These are phyloP conservation scores for Mesoligia furuncula DNA, from an alignment of 2,888 invertebrate genomes.

Conservation along the genomic window DNA sequence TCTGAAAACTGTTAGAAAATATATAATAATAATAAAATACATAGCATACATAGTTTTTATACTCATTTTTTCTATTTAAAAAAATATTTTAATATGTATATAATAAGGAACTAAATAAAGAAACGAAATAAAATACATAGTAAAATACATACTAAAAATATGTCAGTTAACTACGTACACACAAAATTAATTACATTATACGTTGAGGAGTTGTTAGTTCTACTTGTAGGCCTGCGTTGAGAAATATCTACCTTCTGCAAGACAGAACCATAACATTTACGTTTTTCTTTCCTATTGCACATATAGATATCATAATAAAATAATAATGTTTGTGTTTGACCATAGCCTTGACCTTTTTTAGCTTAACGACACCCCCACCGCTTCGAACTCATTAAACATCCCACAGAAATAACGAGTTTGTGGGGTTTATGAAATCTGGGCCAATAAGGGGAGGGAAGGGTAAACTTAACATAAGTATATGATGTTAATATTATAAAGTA, in stretches of 20 bases:
- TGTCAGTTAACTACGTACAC: neutral
- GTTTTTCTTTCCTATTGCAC: neutral
- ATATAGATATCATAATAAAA: constrained; percentile 17
- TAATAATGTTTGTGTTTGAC: constrained; percentile 13
- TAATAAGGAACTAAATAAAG: too few relatives aligned
- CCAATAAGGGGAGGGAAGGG: constrained; percentile 25
- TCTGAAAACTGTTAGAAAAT: too few relatives aligned
- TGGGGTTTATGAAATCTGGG: constrained; percentile 36
- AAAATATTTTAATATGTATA: too few relatives aligned
- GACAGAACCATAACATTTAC: neutral
- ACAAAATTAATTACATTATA: neutral
- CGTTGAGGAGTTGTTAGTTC: neutral
- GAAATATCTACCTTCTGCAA: neutral
- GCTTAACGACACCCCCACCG: constrained; percentile 25
- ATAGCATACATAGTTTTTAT: too few relatives aligned
- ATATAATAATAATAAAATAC: too few relatives aligned
- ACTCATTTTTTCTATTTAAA: too few relatives aligned
- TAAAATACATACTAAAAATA: neutral
- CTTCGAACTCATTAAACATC: constrained; percentile 48
- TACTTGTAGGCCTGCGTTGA: neutral
- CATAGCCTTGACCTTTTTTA: constrained; percentile 44
- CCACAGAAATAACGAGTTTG: constrained; percentile 32
- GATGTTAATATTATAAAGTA: constrained; percentile 33
- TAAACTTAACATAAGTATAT: constrained; percentile 20
- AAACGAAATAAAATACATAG: neutral